Evolutionary conservation across 2,888 invertebrate species (phyloP).

Genomic region (Criorhina ranunculi): DNA sequence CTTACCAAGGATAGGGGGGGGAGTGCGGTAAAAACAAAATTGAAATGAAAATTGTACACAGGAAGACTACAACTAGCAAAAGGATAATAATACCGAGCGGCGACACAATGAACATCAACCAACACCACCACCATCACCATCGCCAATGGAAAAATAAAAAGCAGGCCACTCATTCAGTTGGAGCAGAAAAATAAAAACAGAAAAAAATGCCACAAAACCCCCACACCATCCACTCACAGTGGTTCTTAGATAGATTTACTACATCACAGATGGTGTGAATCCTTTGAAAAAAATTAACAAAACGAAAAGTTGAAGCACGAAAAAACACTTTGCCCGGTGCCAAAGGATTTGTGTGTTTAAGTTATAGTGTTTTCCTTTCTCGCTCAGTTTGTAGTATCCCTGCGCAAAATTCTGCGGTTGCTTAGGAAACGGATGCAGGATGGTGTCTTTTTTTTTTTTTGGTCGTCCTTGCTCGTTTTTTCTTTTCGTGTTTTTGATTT

Average conservation of each 20-base stretch:
- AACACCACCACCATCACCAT: constrained; percentile 24
- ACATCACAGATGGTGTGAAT: constrained; percentile 73
- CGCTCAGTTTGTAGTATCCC: constrained; percentile 18
- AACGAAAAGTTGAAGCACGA: constrained; percentile 41
- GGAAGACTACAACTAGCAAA: constrained; percentile 54
- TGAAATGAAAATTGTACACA: constrained; percentile 27
- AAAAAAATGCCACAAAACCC: constrained; percentile 34
- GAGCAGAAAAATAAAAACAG: constrained; percentile 38
- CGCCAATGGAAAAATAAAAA: constrained; percentile 53
- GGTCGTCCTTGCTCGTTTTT: constrained; percentile 67
- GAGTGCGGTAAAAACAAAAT: neutral
- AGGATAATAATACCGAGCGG: constrained; percentile 65
- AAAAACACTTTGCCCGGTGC: constrained; percentile 59
- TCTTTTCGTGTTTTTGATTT: constrained; percentile 41
- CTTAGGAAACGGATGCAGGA: constrained; percentile 63
- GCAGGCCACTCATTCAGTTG: constrained; percentile 68
- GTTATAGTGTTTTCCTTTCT: constrained; percentile 54
- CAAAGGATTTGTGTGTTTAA: constrained; percentile 71
- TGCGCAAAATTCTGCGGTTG: constrained; percentile 72
- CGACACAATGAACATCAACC: constrained; percentile 62
- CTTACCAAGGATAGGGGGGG: constrained; percentile 38
- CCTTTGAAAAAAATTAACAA: constrained; percentile 22
- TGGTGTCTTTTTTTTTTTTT: constrained; percentile 36
- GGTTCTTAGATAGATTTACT: constrained; percentile 70
- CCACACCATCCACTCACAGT: constrained; percentile 39